Percentiles rank a stretch among this genome's conserved stretches.
phyloP scores from a whole-genome alignment of 2,113 vertebrate species.

The Bubalus kerabau region DNA sequence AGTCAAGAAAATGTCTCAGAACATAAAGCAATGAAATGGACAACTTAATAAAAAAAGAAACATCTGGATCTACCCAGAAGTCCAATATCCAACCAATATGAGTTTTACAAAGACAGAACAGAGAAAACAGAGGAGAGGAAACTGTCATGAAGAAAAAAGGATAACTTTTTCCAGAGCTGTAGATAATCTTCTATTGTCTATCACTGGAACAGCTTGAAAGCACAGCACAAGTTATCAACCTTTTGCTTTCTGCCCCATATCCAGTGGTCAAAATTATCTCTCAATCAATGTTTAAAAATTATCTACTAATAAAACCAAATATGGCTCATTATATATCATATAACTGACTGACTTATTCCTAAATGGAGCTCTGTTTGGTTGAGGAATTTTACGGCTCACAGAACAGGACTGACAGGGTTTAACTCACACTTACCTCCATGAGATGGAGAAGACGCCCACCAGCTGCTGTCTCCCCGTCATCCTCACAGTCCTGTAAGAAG shows the following conservation, averaged over 20 bases:
- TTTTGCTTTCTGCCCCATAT: background rate
- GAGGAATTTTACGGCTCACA: background rate
- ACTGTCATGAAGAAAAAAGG: background rate
- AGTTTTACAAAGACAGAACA: conserved; percentile 1
- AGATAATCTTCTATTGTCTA: background rate
- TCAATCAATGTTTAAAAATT: background rate
- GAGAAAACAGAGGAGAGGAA: background rate
- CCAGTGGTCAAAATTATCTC: background rate
- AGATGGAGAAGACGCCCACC: conserved; percentile 96
- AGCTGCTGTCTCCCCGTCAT: conserved; percentile 96
- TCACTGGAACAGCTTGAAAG: background rate
- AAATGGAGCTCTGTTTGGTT: background rate
- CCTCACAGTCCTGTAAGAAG: conserved; percentile 96
- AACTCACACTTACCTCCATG: conserved; percentile 86
- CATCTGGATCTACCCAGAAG: background rate
- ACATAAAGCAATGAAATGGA: conserved; percentile 27
- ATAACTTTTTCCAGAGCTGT: background rate
- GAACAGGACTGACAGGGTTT: background rate
- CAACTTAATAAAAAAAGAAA: conserved; percentile 35
- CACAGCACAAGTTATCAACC: background rate
- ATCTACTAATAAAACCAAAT: background rate
- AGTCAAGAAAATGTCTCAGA: conserved; percentile 36
- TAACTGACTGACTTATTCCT: background rate
- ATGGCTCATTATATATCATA: background rate
- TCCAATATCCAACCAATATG: background rate